Evolutionary conservation across 2,888 invertebrate species (phyloP).

Genomic region (Caenorhabditis japonica): DNA sequence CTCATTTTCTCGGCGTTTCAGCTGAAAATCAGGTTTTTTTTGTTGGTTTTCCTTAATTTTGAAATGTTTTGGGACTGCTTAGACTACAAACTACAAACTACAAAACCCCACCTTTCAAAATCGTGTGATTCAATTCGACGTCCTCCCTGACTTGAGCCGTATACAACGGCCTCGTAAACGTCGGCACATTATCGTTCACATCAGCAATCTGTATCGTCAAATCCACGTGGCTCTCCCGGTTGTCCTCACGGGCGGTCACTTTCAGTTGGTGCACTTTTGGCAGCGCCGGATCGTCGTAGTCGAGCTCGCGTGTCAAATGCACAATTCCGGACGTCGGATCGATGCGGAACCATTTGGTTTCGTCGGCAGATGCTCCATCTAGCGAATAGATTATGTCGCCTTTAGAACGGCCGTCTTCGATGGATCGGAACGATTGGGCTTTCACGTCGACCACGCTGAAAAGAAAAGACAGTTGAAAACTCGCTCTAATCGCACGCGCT

Average conservation of each 20-base stretch:
- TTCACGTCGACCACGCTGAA: constrained; percentile 93
- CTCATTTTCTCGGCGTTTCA: too few species aligned
- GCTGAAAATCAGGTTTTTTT: too few species aligned
- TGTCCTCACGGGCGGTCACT: constrained; percentile 37
- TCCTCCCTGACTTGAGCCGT: constrained; percentile 97
- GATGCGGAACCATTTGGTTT: constrained; percentile 85
- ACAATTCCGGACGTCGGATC: constrained; percentile 91
- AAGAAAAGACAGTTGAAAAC: constrained; percentile 68
- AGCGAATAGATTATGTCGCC: constrained; percentile 56
- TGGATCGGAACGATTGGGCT: constrained; percentile 88
- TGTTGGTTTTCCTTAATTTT: too few species aligned
- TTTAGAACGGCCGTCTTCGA: constrained; percentile 64
- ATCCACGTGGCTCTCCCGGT: constrained; percentile 53
- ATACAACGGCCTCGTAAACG: constrained; percentile 86
- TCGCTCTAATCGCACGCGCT: too few species aligned
- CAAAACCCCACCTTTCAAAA: constrained; percentile 83
- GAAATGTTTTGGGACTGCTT: background rate
- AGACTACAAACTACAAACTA: constrained; percentile 1
- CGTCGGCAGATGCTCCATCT: constrained; percentile 25
- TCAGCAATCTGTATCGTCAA: constrained; percentile 65
- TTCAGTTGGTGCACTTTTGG: constrained; percentile 88
- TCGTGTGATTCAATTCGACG: constrained; percentile 90
- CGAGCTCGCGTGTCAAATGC: constrained; percentile 92
- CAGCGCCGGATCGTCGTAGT: constrained; percentile 94
- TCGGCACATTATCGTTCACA: constrained; percentile 76